A percentile compares a stretch with the other conserved stretches of the same genome.
These are phyloP conservation scores for Parapristionchus giblindavisi DNA, from an alignment of 2,888 invertebrate species.

Conservation along the genomic window DNA sequence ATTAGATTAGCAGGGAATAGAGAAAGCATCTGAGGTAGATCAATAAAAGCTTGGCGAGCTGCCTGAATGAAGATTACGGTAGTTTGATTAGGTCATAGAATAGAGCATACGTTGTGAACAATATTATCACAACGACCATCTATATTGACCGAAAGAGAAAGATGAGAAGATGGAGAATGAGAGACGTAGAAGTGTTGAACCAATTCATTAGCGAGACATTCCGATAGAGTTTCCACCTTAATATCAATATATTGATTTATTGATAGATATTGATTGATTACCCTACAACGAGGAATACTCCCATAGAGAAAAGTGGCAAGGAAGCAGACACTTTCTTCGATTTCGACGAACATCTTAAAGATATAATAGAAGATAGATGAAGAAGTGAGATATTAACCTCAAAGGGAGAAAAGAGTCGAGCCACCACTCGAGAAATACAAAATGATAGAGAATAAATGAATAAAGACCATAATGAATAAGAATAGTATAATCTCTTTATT, in stretches of 20 bases:
- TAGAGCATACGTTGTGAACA: background rate
- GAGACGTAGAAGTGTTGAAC: constrained; percentile 13
- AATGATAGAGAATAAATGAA: constrained; percentile 17
- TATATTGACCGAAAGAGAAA: constrained; percentile 16
- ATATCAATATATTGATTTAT: background rate
- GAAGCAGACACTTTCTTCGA: constrained; percentile 51
- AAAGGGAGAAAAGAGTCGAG: background rate
- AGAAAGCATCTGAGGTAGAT: constrained; percentile 7
- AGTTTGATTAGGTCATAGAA: background rate
- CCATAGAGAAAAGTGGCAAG: constrained; percentile 49
- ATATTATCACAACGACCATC: constrained; percentile 27
- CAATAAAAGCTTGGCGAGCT: background rate
- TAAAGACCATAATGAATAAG: no score
- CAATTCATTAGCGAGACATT: constrained; percentile 28
- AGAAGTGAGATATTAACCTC: background rate
- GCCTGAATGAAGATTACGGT: constrained; percentile 27
- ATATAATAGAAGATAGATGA: background rate
- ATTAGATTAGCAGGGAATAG: constrained; percentile 24
- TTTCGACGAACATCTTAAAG: constrained; percentile 46
- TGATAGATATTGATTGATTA: background rate
- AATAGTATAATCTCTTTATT: no score
- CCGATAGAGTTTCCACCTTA: constrained; percentile 38
- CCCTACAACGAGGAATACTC: constrained; percentile 47
- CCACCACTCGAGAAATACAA: constrained; percentile 20
- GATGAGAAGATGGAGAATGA: constrained; percentile 13